Percentiles rank a stretch among this genome's conserved stretches.
Evolutionary conservation across 2,113 vertebrate species (phyloP).

Genomic region (Stomatorhinus ivindoensis): DNA sequence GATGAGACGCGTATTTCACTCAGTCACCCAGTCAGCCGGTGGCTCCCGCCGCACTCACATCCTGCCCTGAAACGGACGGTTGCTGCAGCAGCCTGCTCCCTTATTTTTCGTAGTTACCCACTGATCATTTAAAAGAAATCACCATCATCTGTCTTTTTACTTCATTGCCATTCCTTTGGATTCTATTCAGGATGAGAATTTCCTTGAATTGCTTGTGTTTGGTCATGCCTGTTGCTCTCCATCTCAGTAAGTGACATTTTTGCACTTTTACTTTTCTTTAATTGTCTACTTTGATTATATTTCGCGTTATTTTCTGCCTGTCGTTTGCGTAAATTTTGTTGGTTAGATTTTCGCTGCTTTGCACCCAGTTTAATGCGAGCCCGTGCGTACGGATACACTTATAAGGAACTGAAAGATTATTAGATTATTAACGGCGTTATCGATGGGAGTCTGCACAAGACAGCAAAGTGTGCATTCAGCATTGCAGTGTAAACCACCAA

Average conservation of each 20-base stretch:
- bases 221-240: slow-evolving; percentile 64
- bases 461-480: neutral
- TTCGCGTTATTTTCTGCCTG: neutral
- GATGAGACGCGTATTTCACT: neutral
- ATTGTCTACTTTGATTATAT: neutral
- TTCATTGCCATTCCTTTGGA: neutral
- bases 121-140: neutral
- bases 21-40: neutral
- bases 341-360: neutral
- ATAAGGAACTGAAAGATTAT: neutral
- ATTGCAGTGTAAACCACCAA: neutral
- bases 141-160: no score
- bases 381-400: neutral
- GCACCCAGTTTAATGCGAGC: neutral
- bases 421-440: neutral
- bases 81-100: neutral
- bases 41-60: neutral
- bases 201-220: slow-evolving; percentile 48
- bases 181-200: slow-evolving; percentile 50
- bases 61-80: neutral
- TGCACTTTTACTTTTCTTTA: neutral
- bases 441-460: neutral
- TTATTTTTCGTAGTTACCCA: neutral
- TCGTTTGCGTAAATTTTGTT: neutral
- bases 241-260: slow-evolving; percentile 56